These are phyloP conservation scores for Lichenostomus cassidix DNA, from an alignment of 2,113 vertebrate genomes.

Conservation along the genomic window DNA sequence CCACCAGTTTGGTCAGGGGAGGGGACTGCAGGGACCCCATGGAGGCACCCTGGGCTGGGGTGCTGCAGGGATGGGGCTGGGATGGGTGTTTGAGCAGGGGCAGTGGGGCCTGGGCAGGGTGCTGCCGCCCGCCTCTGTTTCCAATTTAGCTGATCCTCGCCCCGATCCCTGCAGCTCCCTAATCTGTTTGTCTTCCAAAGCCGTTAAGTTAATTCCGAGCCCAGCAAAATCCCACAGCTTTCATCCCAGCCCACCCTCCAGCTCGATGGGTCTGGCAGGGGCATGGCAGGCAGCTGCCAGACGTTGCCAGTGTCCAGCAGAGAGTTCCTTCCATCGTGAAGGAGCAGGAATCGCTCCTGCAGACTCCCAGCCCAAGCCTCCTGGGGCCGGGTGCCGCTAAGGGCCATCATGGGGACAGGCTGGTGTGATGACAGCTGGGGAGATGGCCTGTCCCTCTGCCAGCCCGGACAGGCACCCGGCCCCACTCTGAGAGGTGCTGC, in stretches of 20 bases:
- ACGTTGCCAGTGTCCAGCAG: rapidly evolving
- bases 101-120: background rate
- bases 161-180: background rate
- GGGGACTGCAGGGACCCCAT: background rate
- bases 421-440: slow-evolving; percentile 34
- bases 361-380: background rate
- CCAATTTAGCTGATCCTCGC: slow-evolving; percentile 30
- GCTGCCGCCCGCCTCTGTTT: background rate
- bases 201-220: slow-evolving; percentile 17
- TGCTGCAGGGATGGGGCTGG: background rate
- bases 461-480: background rate
- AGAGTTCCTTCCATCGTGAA: rapidly evolving
- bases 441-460: slow-evolving; percentile 10
- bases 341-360: background rate
- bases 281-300: background rate
- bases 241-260: background rate
- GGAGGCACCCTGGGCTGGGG: background rate
- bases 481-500: background rate
- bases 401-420: background rate
- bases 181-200: slow-evolving; percentile 69
- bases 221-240: background rate
- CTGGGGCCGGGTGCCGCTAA: rapidly evolving
- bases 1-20: background rate
- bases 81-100: background rate
- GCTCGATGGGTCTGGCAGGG: background rate